These are phyloP conservation scores for Podarcis raffonei DNA, from an alignment of 2,113 vertebrate species.

Conservation along the genomic window DNA sequence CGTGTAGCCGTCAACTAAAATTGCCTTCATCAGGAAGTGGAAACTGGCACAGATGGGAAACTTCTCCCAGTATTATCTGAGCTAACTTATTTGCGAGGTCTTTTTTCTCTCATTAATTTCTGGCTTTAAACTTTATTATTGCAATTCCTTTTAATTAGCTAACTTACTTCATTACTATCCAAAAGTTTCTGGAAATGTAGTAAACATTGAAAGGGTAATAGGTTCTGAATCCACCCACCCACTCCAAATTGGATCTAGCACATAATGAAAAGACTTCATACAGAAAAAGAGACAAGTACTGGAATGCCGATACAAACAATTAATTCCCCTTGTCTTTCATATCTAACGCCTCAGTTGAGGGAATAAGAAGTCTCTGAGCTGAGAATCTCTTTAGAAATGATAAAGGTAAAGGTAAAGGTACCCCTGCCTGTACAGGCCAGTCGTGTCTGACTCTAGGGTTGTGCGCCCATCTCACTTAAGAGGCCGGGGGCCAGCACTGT, in stretches of 20 bases:
- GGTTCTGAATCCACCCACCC: not conserved
- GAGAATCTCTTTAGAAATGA: not conserved
- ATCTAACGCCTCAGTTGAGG: not conserved
- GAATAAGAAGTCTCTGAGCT: not conserved
- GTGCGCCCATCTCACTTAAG: too few relatives aligned
- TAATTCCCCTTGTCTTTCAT: not conserved
- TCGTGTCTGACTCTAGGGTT: too few relatives aligned
- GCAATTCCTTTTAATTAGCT: slow-evolving; percentile 32
- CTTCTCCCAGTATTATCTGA: not conserved
- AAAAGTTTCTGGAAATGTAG: not conserved
- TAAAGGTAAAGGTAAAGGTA: too few relatives aligned
- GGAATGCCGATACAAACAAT: not conserved
- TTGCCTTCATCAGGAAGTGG: slow-evolving; percentile 32
- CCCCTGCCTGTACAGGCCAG: too few relatives aligned
- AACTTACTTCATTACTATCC: not conserved
- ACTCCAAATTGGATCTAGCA: not conserved
- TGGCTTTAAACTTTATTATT: slow-evolving; percentile 23
- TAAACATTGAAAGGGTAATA: slow-evolving; percentile 11
- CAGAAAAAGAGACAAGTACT: not conserved
- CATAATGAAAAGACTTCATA: not conserved
- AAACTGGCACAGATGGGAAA: slow-evolving; percentile 21
- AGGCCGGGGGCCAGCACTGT: too few relatives aligned
- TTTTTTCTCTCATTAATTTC: slow-evolving; percentile 1
- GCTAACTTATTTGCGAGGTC: not conserved
- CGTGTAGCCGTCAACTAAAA: slow-evolving; percentile 30